Evolutionary conservation across 2,797 vertebrate genomes (phyloP), one percentile per base, ranked within the genome.

Genomic region (Pseudochirops cupreus): DNA sequence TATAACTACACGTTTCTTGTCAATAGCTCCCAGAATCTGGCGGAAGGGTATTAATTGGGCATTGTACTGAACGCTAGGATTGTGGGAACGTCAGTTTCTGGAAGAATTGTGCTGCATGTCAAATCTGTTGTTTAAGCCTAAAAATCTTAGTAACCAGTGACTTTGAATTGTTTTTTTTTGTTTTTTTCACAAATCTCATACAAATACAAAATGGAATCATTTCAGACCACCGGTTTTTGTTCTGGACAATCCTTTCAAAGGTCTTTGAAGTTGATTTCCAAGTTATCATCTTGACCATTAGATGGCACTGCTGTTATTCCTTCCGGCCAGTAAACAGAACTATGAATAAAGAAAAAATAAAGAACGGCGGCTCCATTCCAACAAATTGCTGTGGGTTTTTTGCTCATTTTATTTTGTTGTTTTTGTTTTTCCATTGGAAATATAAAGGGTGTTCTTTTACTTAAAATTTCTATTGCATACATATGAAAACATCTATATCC

Each of bases 291-390:
- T n/a, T 93, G 33, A 92, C 82, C 98, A 97, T 93, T 82, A 98
- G 98, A 94, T 98, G 98, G 98, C 98, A 98, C 57, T 98, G 95
- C 96, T 98, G 94, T 96, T 92, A 96, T 98, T 98, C 94, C 62
- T 93, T 90, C 97, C 92, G 94, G 95, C 91, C 95, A 9, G 14
- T 12, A 58, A 12, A n/a, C 31, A 2, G 53, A 2, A 0, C 90
- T 33, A 0, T 0, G 46, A 94, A 91, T 28, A 1, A 31, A 21
- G 6, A 0, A 26, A 58, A 95, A 56, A 11, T 0, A 21, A 62
- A 91, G 10, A 92, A 82, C 39, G 53, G 52, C 93, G 58, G 95
- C 39, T 62, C 3, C 89, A 89, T 28, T 82, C 53, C 90, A 50
- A 18, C 94, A 96, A 96, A 95, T 29, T 62, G 92, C 39, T 96